A percentile compares a stretch with the other conserved stretches of the same genome.
These are phyloP conservation scores for Falco naumanni DNA, from an alignment of 2,797 vertebrate species.

Conservation along the genomic window DNA sequence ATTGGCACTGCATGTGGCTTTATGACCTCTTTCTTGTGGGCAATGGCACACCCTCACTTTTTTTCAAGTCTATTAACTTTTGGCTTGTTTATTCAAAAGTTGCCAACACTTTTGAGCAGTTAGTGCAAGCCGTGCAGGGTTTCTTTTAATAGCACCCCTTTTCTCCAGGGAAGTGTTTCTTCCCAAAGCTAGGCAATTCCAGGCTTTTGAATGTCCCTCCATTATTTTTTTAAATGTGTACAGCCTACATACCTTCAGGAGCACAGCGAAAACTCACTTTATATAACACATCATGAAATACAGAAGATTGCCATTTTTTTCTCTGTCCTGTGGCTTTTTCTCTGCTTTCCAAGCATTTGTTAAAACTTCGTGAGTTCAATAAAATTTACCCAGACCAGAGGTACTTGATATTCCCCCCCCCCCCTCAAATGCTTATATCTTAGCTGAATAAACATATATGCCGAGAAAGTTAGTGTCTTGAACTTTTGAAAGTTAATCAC, in stretches of 20 bases:
- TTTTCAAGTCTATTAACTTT: neutral
- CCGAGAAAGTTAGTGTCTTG: neutral
- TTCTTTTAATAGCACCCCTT: neutral
- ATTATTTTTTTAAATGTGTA: neutral
- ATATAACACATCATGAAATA: fast-evolving
- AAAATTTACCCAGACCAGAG: neutral
- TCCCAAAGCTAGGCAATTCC: neutral
- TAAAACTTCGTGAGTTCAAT: neutral
- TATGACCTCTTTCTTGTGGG: neutral
- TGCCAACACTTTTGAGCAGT: neutral
- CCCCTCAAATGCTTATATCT: neutral
- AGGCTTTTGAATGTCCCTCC: neutral
- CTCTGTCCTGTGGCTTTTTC: neutral
- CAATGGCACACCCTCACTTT: neutral
- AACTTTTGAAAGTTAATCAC: neutral
- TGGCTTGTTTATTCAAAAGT: neutral
- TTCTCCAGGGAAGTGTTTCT: neutral
- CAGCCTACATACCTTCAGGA: neutral
- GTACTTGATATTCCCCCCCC: neutral
- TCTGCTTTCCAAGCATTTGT: neutral
- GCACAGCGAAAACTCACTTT: neutral
- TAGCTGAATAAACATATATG: neutral
- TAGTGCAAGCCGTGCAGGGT: neutral
- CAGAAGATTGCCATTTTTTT: neutral
- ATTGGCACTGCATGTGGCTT: neutral